Evolutionary conservation across 2,888 invertebrate genomes (phyloP).

Genomic region (Tanytarsus gracilentus): DNA sequence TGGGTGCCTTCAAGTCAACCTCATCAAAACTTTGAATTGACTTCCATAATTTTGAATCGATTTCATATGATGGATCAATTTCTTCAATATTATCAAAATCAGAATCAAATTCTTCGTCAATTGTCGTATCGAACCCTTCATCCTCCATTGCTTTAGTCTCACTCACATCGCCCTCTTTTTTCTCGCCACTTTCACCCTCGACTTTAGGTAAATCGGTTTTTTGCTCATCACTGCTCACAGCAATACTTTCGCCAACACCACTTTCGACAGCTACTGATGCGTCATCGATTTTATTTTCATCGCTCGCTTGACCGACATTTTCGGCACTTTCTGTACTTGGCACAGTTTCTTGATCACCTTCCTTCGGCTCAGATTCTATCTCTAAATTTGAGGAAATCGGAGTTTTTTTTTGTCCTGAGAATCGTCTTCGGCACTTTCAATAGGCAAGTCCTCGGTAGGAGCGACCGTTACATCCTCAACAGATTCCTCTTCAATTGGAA

Average conservation of each 20-base stretch:
- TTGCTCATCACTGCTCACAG: background rate
- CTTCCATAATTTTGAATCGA: constrained; percentile 11
- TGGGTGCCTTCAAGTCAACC: constrained; percentile 30
- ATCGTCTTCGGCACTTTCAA: constrained; percentile 5
- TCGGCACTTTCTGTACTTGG: constrained; percentile 9
- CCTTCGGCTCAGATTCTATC: constrained; percentile 11
- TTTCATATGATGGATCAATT: constrained; percentile 17
- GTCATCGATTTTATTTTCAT: constrained; percentile 19
- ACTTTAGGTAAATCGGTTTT: constrained; percentile 40
- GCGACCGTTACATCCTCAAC: background rate
- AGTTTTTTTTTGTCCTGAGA: constrained; percentile 29
- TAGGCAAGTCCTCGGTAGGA: constrained; percentile 1
- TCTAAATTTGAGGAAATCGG: constrained; percentile 15
- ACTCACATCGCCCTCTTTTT: constrained; percentile 32
- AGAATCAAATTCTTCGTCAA: constrained; percentile 40
- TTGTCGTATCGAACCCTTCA: constrained; percentile 26
- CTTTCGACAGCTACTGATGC: background rate
- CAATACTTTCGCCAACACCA: background rate
- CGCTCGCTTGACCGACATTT: constrained; percentile 20
- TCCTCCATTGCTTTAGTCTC: constrained; percentile 13
- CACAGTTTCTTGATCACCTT: background rate
- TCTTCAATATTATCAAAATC: constrained; percentile 23
- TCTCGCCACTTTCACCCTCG: constrained; percentile 37
- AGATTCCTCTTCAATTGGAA: constrained; percentile 4
- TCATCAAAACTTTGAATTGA: constrained; percentile 4